These are phyloP conservation scores for Ooceraea biroi DNA, from an alignment of 1,140 invertebrate species.

Conservation along the genomic window DNA sequence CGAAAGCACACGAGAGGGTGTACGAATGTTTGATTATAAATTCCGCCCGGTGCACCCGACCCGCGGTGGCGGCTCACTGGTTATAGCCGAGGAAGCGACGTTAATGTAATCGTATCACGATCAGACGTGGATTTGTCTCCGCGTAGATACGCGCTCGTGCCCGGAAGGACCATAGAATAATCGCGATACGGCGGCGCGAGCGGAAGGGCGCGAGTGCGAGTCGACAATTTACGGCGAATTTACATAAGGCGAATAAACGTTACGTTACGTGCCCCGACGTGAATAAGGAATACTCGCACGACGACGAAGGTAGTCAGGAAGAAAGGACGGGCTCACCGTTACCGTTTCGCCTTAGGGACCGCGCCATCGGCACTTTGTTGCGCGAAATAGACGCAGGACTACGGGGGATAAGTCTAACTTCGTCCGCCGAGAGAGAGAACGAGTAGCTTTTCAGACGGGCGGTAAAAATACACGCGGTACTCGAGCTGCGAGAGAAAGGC, in stretches of 20 bases:
- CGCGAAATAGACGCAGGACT: constrained; percentile 25
- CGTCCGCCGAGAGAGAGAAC: neutral
- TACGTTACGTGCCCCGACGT: constrained; percentile 69
- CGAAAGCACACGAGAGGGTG: constrained; percentile 14
- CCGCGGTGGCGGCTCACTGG: neutral
- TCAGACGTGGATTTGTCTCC: constrained; percentile 53
- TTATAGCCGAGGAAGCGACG: constrained; percentile 15
- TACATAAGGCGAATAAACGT: constrained; percentile 80
- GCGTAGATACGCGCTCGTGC: constrained; percentile 8
- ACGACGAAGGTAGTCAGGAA: neutral
- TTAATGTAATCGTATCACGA: constrained; percentile 66
- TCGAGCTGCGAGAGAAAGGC: constrained; percentile 7
- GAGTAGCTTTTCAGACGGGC: neutral
- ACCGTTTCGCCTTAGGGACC: constrained; percentile 74
- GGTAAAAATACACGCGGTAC: constrained; percentile 36
- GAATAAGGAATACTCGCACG: constrained; percentile 38
- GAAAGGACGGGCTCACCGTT: constrained; percentile 55
- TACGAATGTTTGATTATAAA: constrained; percentile 44
- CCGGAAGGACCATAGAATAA: constrained; percentile 22
- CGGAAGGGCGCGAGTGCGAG: constrained; percentile 34
- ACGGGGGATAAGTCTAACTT: constrained; percentile 40
- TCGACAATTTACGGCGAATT: constrained; percentile 79
- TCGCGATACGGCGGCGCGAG: constrained; percentile 33
- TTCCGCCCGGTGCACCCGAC: constrained; percentile 10
- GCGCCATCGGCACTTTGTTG: constrained; percentile 72